Evolutionary conservation across 1,140 invertebrate genomes (phyloP).

Genomic region (Pseudoatta argentina): DNA sequence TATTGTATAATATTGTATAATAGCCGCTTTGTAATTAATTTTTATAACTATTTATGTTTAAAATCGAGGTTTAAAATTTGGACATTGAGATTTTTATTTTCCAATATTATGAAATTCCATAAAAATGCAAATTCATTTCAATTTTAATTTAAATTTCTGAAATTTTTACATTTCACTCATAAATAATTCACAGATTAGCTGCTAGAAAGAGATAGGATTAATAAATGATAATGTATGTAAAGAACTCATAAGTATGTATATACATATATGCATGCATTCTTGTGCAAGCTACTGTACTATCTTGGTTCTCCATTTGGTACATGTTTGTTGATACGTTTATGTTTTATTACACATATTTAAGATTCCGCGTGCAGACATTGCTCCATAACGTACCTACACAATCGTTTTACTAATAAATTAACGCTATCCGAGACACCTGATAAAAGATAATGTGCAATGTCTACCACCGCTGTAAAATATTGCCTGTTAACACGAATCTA

Average conservation of each 20-base stretch:
- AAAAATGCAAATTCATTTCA: background rate
- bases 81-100: background rate
- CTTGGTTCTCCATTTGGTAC: conserved; percentile 57
- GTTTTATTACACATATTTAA: conserved; percentile 68
- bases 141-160: background rate
- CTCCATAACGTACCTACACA: conserved; percentile 59
- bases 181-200: background rate
- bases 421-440: conserved; percentile 67
- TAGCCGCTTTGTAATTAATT: no score
- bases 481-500: conserved; percentile 70
- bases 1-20: no score
- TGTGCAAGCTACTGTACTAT: conserved; percentile 1
- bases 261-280: background rate
- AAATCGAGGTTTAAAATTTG: background rate
- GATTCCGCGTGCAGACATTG: conserved; percentile 57
- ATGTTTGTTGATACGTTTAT: conserved; percentile 61
- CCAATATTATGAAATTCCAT: background rate
- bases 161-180: background rate
- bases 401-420: conserved; percentile 77
- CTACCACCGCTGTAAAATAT: conserved; percentile 61
- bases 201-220: background rate
- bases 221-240: background rate
- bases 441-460: conserved; percentile 65
- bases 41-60: background rate
- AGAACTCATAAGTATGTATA: background rate